phyloP scores from a whole-genome alignment of 2,113 vertebrate genomes.

The Percopsis transmontana region DNA sequence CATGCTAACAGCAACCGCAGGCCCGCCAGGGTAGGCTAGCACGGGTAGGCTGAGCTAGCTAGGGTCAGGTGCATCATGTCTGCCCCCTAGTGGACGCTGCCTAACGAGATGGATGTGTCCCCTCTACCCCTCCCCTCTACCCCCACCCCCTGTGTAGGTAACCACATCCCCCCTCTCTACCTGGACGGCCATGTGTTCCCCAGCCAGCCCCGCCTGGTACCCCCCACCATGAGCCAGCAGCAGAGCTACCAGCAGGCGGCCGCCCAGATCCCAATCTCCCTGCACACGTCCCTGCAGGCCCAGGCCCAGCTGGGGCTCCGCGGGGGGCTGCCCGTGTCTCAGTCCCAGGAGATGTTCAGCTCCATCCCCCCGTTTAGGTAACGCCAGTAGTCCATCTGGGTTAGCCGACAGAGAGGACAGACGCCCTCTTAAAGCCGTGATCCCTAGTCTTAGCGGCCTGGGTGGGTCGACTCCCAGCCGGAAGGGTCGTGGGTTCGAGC shows the following conservation, averaged over 20 bases:
- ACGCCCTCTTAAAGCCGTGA: too few species aligned
- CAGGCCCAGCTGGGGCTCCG: conserved; percentile 94
- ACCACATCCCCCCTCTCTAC: conserved; percentile 93
- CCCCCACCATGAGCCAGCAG: conserved; percentile 94
- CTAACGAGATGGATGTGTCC: neutral
- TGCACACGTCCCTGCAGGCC: conserved; percentile 96
- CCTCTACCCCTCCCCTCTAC: neutral
- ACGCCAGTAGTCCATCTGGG: too few species aligned
- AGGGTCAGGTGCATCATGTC: too few species aligned
- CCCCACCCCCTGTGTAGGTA: conserved; percentile 78
- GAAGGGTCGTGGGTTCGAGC: too few species aligned
- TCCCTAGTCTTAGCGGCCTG: too few species aligned
- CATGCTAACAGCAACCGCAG: too few species aligned
- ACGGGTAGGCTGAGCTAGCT: neutral
- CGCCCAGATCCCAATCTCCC: conserved; percentile 95
- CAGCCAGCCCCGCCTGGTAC: conserved; percentile 94
- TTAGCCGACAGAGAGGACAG: too few species aligned
- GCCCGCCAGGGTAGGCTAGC: too few species aligned
- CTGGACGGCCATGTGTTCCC: conserved; percentile 95
- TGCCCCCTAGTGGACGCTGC: too few species aligned
- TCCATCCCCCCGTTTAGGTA: conserved; percentile 96
- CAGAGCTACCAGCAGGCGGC: conserved; percentile 96
- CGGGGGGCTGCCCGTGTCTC: conserved; percentile 93
- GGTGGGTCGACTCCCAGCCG: too few species aligned
- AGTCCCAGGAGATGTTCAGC: conserved; percentile 98